Conservation (phyloP, 2,888 invertebrate species). For the Pristionchus japonicus region DNA sequence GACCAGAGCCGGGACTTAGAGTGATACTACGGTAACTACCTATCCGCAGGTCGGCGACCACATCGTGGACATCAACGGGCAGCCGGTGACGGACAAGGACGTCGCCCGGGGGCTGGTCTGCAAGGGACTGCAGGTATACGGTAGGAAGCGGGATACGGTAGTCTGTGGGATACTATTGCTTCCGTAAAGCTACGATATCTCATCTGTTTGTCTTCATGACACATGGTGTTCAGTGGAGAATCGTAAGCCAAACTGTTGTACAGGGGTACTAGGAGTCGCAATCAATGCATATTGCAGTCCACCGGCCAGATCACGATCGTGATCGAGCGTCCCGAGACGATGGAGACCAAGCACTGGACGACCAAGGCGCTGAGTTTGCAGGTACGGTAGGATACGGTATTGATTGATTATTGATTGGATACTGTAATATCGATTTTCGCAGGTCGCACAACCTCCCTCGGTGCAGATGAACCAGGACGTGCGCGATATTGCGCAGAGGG, state of each 20-base stretch:
- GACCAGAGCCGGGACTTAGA: conserved; percentile 44
- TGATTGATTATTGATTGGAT: background rate
- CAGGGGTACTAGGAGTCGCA: no score
- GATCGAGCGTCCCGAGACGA: background rate
- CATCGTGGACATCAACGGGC: conserved; percentile 57
- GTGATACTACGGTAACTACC: background rate
- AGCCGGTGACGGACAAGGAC: conserved; percentile 60
- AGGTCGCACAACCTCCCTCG: conserved; percentile 54
- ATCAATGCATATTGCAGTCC: background rate
- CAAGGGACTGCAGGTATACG: conserved; percentile 50
- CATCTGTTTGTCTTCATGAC: no score
- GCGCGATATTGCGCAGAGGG: conserved; percentile 54
- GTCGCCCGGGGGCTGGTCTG: conserved; percentile 56
- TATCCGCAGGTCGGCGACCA: conserved; percentile 52
- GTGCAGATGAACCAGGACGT: conserved; percentile 57
- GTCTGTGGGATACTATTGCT: no score
- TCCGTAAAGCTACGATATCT: no score
- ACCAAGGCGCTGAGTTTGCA: background rate
- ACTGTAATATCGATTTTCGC: background rate
- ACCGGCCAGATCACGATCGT: background rate
- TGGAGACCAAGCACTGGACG: conserved; percentile 24
- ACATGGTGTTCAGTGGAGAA: background rate
- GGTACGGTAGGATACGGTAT: background rate
- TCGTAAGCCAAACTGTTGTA: no score
- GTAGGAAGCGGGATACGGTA: background rate